Base-by-base conservation (phyloP, 2,888 invertebrate genomes). In the Tachina grossa region DNA sequence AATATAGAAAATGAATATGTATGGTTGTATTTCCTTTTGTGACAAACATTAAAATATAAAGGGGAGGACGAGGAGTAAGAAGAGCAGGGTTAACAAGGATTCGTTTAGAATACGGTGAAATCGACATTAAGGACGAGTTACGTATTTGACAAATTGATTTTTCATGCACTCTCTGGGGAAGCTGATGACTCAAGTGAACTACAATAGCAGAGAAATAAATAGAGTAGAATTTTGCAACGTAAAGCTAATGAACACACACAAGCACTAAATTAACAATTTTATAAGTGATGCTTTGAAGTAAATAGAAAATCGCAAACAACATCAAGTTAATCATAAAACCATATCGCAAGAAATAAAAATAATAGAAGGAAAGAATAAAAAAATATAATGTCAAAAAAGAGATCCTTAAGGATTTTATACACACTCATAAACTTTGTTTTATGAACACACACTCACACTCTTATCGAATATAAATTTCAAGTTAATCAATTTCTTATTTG, bases 121-220 rank as follows among this genome's bases (percentile, higher is more conserved):
- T 80, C 76, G 71, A 80, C 83, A 85, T 85, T 80, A 76, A 76
- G 49, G 72, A 85, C 66, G 72, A 68, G 71, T 83, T 83, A 76
- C 76, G 83, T 51, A 84, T 85, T 83, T 88, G 81, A 88, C 87
- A 88, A 89, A 88, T 88, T 88, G 88, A 88, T 89, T 87, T 88
- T 86, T 84, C 65, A 82, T 88, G 88, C 87, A 83, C 87, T 87
- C 85, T 84, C 86, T 71, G 84, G 88, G 86, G 87, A 83, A 47
- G 68, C 45, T 74, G 63, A 77, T 66, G 72, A 68, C 49, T 47
- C 31, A 43, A 57, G 39, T 59, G n/a, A 72, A 66, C 65, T 78
- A 66, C 19, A 57, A 65, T 49, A 43, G 31, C 31, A 31, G 43
- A 72, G n/a, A 55, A 53, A 53, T 53, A 31, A 31, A 22, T 53